Evolutionary conservation across 2,113 vertebrate species (phyloP).

Genomic region (Macquaria ambigua): DNA sequence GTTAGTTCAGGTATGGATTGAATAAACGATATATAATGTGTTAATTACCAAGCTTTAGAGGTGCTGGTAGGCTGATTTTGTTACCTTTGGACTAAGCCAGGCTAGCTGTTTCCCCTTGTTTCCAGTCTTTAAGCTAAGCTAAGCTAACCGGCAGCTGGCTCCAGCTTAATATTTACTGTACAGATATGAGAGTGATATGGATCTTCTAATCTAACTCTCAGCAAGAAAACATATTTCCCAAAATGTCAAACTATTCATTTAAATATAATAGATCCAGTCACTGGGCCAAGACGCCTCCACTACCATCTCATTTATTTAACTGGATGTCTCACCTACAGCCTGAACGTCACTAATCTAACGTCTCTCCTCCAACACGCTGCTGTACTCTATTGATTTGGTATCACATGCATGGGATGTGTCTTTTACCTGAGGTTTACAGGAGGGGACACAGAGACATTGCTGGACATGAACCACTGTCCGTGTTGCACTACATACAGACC

Average conservation of each 20-base stretch:
- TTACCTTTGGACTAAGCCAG: neutral
- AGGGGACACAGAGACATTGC: neutral
- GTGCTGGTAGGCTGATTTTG: neutral
- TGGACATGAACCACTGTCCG: constrained; percentile 9
- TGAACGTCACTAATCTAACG: neutral
- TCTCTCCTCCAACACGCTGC: neutral
- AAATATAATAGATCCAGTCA: neutral
- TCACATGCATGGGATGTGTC: neutral
- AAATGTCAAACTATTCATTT: neutral
- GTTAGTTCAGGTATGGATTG: neutral
- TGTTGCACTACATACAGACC: constrained; percentile 42
- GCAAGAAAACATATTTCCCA: neutral
- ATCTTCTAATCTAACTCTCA: neutral
- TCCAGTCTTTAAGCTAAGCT: neutral
- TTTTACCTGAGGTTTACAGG: neutral
- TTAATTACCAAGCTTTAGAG: neutral
- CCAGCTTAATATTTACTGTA: neutral
- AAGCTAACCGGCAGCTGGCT: neutral
- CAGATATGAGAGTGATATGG: neutral
- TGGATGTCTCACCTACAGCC: neutral
- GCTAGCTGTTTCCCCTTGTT: neutral
- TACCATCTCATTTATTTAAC: neutral
- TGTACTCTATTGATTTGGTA: neutral
- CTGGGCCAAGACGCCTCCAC: no score
- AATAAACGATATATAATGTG: neutral